Base-by-base conservation (phyloP, 2,888 invertebrate genomes). In the Ormyrus nitidulus region DNA sequence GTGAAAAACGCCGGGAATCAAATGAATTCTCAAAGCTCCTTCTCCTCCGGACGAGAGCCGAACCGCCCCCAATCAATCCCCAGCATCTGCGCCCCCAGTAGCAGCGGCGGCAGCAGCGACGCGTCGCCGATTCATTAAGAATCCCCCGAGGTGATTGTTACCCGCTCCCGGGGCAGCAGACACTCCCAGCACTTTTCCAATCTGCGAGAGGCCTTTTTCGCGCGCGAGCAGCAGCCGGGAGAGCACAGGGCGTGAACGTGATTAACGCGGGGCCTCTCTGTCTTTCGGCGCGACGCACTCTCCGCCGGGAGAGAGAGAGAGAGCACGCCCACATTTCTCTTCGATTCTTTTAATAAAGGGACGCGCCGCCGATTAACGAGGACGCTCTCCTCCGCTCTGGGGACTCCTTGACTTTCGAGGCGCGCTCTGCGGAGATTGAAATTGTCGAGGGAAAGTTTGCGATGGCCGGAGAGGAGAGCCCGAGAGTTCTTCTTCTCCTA, bases 341-440 rank as follows among this genome's bases (percentile, higher is more conserved):
- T 73, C 90, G 87, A 91, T 91, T 91, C 91, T 91, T 92, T 91
- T 91, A 91, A 91, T 91, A 91, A 91, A 91, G 88, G 65, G 72
- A 83, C 44, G 81, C 83, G 85, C 59, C 19, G 10, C 9, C 89
- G 89, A 91, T 91, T 91, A 91, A 91, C 91, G 91, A 91, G 89
- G 84, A 0, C 69, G 6, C n/a, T 49, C 34, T 64, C 76, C 46
- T 69, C 62, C 9, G n/a, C 46, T 48, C 46, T 2, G 34, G 34
- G 34, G 34, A 49, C 56, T 71, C 65, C 46, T 66, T 65, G 65
- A 69, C 54, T 76, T 4, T 9, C 13, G 9, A 1, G 19, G 1
- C 66, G 49, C 34, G 13, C 34, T 1, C 34, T 4, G 34, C 34
- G 34, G 34, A 34, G 34, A 34, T 34, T 34, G 34, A 34, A 34